These are phyloP conservation scores for Rachycentron canadum DNA, from an alignment of 2,797 vertebrate genomes.

Conservation along the genomic window DNA sequence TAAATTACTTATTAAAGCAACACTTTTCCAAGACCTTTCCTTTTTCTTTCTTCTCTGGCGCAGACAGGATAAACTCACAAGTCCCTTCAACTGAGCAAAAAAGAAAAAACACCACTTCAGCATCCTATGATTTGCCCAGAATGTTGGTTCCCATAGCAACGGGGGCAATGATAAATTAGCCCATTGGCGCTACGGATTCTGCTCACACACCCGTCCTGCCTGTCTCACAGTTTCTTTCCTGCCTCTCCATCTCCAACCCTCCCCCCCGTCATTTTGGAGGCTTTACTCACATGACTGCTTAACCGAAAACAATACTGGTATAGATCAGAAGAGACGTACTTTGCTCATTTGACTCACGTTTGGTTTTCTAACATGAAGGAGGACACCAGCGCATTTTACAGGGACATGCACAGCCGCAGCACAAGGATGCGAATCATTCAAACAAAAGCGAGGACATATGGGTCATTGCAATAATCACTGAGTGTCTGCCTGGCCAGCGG, in stretches of 20 bases:
- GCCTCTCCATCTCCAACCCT: slow-evolving; percentile 33
- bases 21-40: slow-evolving; percentile 11
- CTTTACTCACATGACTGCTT: neutral
- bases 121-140: slow-evolving; percentile 85
- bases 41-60: slow-evolving; percentile 32
- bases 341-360: neutral
- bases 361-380: slow-evolving; percentile 2
- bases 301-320: neutral
- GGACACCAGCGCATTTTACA: neutral
- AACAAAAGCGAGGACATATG: slow-evolving; percentile 26
- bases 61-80: slow-evolving; percentile 76
- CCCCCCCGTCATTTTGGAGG: slow-evolving; percentile 16
- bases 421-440: slow-evolving; percentile 16
- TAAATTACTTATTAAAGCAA: slow-evolving; percentile 44
- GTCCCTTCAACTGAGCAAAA: slow-evolving; percentile 11
- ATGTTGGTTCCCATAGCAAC: slow-evolving; percentile 89
- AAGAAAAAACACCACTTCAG: slow-evolving; percentile 73
- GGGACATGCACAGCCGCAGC: neutral
- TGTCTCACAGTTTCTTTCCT: slow-evolving; percentile 67
- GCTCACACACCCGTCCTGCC: slow-evolving; percentile 84
- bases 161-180: slow-evolving; percentile 88
- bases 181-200: slow-evolving; percentile 83
- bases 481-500: slow-evolving; percentile 21
- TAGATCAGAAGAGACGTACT: neutral
- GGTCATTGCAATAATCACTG: slow-evolving; percentile 20